These are phyloP conservation scores for Cossypha polioptera DNA, from an alignment of 2,797 vertebrate genomes.

Conservation along the genomic window DNA sequence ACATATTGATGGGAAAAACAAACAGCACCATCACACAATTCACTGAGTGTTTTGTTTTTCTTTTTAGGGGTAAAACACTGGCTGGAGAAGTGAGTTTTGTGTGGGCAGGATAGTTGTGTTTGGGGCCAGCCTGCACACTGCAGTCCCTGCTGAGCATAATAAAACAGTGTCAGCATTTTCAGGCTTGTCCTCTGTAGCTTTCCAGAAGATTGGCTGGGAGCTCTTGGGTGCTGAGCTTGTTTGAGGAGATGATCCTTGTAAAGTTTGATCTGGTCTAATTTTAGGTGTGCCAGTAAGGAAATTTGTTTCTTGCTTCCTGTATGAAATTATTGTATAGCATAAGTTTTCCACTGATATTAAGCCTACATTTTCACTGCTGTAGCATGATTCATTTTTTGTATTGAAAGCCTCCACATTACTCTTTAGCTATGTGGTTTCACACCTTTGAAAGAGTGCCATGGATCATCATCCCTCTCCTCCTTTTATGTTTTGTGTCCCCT, in stretches of 20 bases:
- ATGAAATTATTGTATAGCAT: not conserved
- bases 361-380: not conserved
- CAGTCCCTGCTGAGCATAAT: not conserved
- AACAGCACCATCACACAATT: not conserved
- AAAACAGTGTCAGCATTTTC: not conserved
- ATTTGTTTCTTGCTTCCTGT: not conserved
- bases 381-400: not conserved
- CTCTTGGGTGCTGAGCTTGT: not conserved
- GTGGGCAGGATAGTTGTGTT: not conserved
- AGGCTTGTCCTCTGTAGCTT: not conserved
- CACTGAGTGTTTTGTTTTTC: not conserved
- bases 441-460: not conserved
- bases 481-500: not conserved
- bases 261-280: not conserved
- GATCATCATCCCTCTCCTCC: not conserved
- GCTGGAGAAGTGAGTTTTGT: not conserved
- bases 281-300: not conserved
- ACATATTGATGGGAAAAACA: not conserved
- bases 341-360: not conserved
- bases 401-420: not conserved
- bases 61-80: not conserved
- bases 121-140: not conserved
- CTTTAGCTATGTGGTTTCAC: not conserved
- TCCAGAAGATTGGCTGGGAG: not conserved
- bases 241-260: not conserved